Conservation (phyloP, 2,888 invertebrate species). For the Ichneumoninae sp. region DNA sequence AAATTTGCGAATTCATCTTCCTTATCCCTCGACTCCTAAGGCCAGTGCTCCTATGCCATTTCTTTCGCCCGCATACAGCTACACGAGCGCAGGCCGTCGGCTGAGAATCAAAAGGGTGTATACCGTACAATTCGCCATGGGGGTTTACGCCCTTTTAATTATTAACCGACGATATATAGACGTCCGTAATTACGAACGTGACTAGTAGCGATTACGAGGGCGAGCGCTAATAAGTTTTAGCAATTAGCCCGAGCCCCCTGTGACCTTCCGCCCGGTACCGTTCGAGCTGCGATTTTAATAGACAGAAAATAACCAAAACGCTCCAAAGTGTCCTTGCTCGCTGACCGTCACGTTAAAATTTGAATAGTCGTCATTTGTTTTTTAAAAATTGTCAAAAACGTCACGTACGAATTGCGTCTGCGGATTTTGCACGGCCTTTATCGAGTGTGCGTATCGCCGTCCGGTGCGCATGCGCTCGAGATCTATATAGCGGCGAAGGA, state of each 20-base stretch:
- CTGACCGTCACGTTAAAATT: not conserved
- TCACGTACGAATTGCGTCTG: constrained; percentile 5
- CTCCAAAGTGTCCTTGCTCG: too few relatives aligned
- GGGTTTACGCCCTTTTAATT: not conserved
- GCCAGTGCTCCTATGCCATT: constrained; percentile 15
- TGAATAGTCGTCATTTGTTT: not conserved
- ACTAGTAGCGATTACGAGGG: constrained; percentile 50
- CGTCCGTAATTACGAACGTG: constrained; percentile 62
- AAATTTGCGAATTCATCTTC: constrained; percentile 57
- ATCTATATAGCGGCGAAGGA: constrained; percentile 1
- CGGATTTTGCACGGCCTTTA: not conserved
- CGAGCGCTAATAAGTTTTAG: constrained; percentile 60
- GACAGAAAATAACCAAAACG: not conserved
- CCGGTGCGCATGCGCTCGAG: constrained; percentile 45
- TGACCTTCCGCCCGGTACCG: constrained; percentile 26
- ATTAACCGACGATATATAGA: not conserved
- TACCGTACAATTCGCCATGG: not conserved
- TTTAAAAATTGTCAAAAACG: not conserved
- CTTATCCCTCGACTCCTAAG: constrained; percentile 13
- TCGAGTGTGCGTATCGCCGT: constrained; percentile 35
- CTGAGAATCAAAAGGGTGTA: not conserved
- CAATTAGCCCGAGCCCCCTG: constrained; percentile 54
- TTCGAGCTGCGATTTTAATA: constrained; percentile 25
- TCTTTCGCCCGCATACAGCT: not conserved
- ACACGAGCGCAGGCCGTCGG: not conserved